phyloP scores from a whole-genome alignment of 2,113 vertebrate genomes.

The Drymodes brunneopygia region DNA sequence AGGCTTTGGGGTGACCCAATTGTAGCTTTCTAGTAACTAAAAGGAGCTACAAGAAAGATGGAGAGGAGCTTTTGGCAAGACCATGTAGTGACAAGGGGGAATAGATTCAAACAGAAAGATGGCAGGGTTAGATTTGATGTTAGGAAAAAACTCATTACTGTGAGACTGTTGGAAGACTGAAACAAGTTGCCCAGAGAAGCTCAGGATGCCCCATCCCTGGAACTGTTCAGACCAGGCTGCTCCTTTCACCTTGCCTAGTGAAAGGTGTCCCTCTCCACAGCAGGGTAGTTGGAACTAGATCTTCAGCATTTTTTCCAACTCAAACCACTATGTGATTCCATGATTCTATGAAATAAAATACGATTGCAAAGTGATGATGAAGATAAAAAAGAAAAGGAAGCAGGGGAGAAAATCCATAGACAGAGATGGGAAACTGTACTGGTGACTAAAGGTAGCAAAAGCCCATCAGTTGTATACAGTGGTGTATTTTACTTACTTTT shows the following conservation, averaged over 20 bases:
- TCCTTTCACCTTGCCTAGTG: not conserved
- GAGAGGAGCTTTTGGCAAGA: not conserved
- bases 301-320: not conserved
- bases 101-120: not conserved
- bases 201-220: not conserved
- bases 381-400: not conserved
- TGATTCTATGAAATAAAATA: fast-evolving
- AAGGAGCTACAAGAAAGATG: not conserved
- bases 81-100: not conserved
- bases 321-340: not conserved
- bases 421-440: not conserved
- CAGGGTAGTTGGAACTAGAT: too few species aligned
- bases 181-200: not conserved
- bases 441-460: not conserved
- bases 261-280: fast-evolving
- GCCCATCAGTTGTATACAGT: not conserved
- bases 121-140: not conserved
- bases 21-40: not conserved
- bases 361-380: not conserved
- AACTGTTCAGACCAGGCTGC: not conserved
- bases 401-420: fast-evolving
- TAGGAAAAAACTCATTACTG: not conserved
- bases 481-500: not conserved
- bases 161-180: not conserved
- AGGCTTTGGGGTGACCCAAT: not conserved